Evolutionary conservation across 2,888 invertebrate genomes (phyloP).

Genomic region (Apeira syringaria): DNA sequence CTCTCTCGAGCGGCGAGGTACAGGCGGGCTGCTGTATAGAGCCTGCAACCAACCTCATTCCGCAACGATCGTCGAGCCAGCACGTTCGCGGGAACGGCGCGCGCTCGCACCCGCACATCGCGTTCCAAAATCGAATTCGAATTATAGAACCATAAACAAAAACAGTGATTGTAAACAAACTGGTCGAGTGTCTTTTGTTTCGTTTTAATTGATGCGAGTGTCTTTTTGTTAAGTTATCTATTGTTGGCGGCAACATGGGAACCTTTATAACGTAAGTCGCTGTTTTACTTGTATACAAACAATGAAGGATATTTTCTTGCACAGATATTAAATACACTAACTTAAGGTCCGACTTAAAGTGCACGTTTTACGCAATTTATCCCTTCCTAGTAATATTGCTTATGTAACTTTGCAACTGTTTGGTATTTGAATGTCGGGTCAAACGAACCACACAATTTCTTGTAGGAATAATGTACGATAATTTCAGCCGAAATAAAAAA

Average conservation of each 20-base stretch:
- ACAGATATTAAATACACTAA: neutral
- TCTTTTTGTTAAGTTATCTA: conserved; percentile 48
- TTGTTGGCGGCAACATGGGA: conserved; percentile 65
- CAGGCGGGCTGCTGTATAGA: conserved; percentile 40
- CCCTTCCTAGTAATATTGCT: conserved; percentile 15
- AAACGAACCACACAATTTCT: conserved; percentile 57
- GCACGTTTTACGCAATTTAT: conserved; percentile 5
- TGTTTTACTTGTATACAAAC: conserved; percentile 29
- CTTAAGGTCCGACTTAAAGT: neutral
- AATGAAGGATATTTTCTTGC: neutral
- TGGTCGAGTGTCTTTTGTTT: conserved; percentile 43
- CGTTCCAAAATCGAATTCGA: conserved; percentile 41
- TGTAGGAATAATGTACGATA: conserved; percentile 63
- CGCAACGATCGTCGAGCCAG: conserved; percentile 59
- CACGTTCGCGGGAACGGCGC: conserved; percentile 66
- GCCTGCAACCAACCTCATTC: conserved; percentile 59
- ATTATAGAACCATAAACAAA: conserved; percentile 33
- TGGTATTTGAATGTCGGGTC: no score
- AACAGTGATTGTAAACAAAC: conserved; percentile 42
- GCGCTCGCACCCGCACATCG: conserved; percentile 50
- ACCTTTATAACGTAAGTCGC: conserved; percentile 63
- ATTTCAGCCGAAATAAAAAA: conserved; percentile 50
- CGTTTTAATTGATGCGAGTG: conserved; percentile 52
- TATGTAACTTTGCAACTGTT: conserved; percentile 29
- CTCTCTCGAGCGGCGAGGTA: conserved; percentile 58